Conservation (phyloP, 1,140 invertebrate species). For the Holcopasites calliopsidis region DNA sequence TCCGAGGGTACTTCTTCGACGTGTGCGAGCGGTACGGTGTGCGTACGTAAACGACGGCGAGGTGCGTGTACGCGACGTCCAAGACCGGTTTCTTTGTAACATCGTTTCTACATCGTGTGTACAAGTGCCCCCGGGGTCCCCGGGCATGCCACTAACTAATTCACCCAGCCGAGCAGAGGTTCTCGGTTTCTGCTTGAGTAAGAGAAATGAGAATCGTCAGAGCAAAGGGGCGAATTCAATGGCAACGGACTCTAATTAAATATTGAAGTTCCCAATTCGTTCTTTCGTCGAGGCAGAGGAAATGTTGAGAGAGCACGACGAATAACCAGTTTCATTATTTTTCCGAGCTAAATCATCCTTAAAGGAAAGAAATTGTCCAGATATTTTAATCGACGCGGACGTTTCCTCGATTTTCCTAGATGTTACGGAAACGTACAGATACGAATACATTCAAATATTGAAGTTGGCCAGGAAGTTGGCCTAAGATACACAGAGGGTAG, state of each 20-base stretch:
- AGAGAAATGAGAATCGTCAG: neutral
- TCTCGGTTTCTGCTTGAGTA: slow-evolving; percentile 34
- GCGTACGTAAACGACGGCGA: neutral
- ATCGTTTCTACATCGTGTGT: slow-evolving; percentile 75
- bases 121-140: slow-evolving; percentile 68
- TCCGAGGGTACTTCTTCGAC: neutral
- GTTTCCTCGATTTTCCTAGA: neutral
- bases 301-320: too few species aligned
- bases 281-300: too few species aligned
- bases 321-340: too few species aligned
- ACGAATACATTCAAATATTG: neutral
- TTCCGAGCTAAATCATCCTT: too few species aligned
- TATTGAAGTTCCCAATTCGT: too few species aligned
- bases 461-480: neutral
- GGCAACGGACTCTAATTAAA: too few species aligned
- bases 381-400: neutral
- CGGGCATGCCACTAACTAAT: slow-evolving; percentile 73
- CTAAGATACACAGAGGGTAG: neutral
- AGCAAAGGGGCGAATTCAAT: neutral
- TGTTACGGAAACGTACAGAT: too few species aligned
- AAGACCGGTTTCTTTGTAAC: slow-evolving; percentile 76
- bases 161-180: slow-evolving; percentile 63
- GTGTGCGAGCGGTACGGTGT: neutral
- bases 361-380: too few species aligned
- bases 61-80: slow-evolving; percentile 40